phyloP scores from a whole-genome alignment of 2,797 vertebrate species.

The Mormyrops boulengeri region DNA sequence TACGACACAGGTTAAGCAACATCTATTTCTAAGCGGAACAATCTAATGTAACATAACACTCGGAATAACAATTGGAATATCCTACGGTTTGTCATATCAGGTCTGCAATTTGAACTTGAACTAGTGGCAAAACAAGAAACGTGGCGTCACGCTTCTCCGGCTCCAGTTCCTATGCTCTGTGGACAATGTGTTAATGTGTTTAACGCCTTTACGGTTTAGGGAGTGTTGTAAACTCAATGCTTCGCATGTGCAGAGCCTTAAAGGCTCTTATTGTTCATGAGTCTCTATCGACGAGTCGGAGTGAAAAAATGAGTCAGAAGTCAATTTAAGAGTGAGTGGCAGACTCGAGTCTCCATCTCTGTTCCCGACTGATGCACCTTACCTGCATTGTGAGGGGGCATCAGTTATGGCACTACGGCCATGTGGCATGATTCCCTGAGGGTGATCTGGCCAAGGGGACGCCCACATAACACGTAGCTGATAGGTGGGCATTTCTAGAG shows the following conservation, averaged over 20 bases:
- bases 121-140: not conserved
- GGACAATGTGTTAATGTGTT: not conserved
- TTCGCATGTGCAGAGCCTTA: not conserved
- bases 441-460: not conserved
- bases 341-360: too few relatives aligned
- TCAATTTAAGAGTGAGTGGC: too few relatives aligned
- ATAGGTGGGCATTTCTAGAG: not conserved
- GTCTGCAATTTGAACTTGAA: not conserved
- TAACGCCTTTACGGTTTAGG: not conserved
- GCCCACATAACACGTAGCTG: not conserved
- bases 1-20: not conserved
- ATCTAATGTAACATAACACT: not conserved
- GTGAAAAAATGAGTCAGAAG: too few relatives aligned
- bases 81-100: not conserved
- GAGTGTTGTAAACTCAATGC: not conserved
- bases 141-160: not conserved
- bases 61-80: not conserved
- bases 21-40: not conserved
- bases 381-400: too few relatives aligned
- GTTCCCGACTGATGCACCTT: too few relatives aligned
- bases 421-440: too few relatives aligned
- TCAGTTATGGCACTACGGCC: too few relatives aligned
- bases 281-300: too few relatives aligned
- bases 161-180: not conserved
- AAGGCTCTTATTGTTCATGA: not conserved